Percentiles rank a stretch among this genome's conserved stretches.
Evolutionary conservation across 2,113 vertebrate genomes (phyloP).

Genomic region (Picathartes gymnocephalus): DNA sequence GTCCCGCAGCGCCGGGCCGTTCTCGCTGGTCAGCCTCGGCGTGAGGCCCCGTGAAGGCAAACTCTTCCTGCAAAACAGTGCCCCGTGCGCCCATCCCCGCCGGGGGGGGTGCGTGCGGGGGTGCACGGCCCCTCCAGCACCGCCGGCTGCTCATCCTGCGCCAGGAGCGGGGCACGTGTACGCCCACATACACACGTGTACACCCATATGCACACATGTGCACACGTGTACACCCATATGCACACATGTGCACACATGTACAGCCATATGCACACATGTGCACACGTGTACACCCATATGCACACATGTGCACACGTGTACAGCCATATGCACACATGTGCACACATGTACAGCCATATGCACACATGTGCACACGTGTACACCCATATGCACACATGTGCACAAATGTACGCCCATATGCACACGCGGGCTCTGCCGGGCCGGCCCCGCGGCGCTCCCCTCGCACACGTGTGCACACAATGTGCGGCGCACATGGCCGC

Average conservation of each 20-base stretch:
- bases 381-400: too few species aligned
- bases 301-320: accelerated
- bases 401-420: accelerated
- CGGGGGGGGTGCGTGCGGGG: not conserved
- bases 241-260: accelerated
- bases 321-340: too few species aligned
- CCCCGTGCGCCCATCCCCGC: not conserved
- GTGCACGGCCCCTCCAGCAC: not conserved
- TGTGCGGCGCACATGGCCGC: not conserved
- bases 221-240: accelerated
- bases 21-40: not conserved
- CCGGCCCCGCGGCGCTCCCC: not conserved
- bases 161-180: accelerated
- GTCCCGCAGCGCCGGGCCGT: too few species aligned
- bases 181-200: accelerated
- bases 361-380: too few species aligned
- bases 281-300: too few species aligned
- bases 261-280: accelerated
- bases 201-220: accelerated
- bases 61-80: not conserved
- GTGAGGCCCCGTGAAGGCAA: not conserved
- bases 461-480: not conserved
- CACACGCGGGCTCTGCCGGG: not conserved
- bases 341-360: accelerated
- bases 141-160: not conserved